A percentile compares a stretch with the other conserved stretches of the same genome.
Evolutionary conservation across 2,888 invertebrate species (phyloP).

Genomic region (Caenorhabditis imperialis): DNA sequence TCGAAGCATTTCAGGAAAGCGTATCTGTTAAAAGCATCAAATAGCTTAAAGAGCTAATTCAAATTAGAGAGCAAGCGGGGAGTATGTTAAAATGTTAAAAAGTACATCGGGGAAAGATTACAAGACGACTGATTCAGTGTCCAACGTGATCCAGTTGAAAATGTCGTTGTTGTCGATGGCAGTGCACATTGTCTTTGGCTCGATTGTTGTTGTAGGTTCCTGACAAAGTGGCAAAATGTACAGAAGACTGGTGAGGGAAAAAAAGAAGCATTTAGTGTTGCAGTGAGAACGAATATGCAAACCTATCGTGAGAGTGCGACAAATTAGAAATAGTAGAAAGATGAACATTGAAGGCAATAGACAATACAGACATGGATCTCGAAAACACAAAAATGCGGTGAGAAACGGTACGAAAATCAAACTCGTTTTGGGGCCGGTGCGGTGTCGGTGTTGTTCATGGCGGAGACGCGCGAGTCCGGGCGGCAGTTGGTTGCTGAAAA

Average conservation of each 20-base stretch:
- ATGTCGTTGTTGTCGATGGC: constrained; percentile 32
- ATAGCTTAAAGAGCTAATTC: too few species aligned
- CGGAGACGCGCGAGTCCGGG: constrained; percentile 41
- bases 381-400: too few species aligned
- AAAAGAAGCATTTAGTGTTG: too few species aligned
- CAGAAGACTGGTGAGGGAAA: too few species aligned
- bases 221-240: too few species aligned
- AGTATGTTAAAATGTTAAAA: too few species aligned
- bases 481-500: constrained; percentile 35
- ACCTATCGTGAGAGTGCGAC: not conserved
- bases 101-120: too few species aligned
- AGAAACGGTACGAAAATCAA: constrained; percentile 36
- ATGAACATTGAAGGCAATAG: not conserved
- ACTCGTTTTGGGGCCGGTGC: constrained; percentile 38
- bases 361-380: not conserved
- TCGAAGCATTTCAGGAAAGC: too few species aligned
- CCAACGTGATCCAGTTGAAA: constrained; percentile 53
- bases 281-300: too few species aligned
- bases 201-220: constrained; percentile 14
- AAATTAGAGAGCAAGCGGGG: too few species aligned
- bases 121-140: constrained; percentile 54
- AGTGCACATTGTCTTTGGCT: constrained; percentile 17
- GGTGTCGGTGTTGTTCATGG: constrained; percentile 16
- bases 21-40: too few species aligned
- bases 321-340: not conserved